Evolutionary conservation across 2,797 vertebrate genomes (phyloP).

Genomic region (Falco concolor): DNA sequence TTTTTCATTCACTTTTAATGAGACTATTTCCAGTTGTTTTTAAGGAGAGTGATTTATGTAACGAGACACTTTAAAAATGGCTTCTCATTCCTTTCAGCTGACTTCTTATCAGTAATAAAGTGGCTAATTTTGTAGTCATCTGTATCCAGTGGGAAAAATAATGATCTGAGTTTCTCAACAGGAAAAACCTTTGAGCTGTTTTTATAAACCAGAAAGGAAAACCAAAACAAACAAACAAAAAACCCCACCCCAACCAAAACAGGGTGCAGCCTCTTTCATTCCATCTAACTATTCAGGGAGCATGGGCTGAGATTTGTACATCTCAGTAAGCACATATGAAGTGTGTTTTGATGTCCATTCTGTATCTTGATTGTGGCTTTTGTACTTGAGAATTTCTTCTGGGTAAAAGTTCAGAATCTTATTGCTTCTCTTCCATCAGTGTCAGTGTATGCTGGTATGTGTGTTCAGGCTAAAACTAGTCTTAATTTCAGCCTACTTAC

Average conservation of each 20-base stretch:
- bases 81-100: slow-evolving; percentile 19
- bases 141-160: background rate
- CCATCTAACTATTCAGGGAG: background rate
- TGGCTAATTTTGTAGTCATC: background rate
- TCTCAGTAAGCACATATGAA: background rate
- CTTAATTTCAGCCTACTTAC: background rate
- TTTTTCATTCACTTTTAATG: slow-evolving; percentile 21
- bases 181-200: background rate
- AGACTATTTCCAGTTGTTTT: background rate
- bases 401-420: background rate
- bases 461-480: background rate
- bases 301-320: background rate
- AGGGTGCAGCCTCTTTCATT: background rate
- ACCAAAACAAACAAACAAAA: background rate
- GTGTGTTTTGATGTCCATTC: background rate
- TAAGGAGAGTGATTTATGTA: slow-evolving; percentile 18
- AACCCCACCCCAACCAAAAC: background rate
- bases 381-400: background rate
- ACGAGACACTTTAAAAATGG: background rate
- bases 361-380: background rate
- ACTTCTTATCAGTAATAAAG: slow-evolving; percentile 20
- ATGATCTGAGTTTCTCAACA: background rate
- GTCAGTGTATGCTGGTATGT: background rate
- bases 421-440: background rate
- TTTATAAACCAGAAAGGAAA: background rate